Evolutionary conservation across 2,888 invertebrate genomes (phyloP).

Genomic region (Nomada lathburiana): DNA sequence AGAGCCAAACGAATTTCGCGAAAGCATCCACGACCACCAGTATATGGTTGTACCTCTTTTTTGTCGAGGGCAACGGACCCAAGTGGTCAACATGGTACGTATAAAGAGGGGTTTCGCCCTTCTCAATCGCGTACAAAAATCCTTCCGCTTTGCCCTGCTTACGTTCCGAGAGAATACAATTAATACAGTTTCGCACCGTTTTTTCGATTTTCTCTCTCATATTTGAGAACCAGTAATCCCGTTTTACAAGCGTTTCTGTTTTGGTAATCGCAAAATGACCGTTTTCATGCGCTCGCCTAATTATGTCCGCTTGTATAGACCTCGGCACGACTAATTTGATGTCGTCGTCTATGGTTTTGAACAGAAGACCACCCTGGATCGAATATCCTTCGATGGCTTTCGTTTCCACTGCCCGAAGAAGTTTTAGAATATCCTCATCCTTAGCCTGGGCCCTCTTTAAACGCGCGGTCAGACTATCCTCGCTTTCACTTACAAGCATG

Average conservation of each 20-base stretch:
- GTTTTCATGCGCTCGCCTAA: background rate
- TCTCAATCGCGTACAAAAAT: background rate
- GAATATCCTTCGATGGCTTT: background rate
- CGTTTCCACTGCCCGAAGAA: background rate
- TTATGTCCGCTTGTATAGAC: background rate
- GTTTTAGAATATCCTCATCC: background rate
- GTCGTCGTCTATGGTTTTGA: too few species aligned
- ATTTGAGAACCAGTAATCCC: conserved; percentile 2
- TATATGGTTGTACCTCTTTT: conserved; percentile 2
- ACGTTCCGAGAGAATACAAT: background rate
- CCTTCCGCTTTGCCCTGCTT: background rate
- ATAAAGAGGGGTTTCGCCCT: conserved; percentile 1
- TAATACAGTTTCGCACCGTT: background rate
- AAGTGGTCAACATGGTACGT: conserved; percentile 12
- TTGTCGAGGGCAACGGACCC: background rate
- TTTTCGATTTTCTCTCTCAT: background rate
- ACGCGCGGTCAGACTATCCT: background rate
- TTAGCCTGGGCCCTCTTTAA: background rate
- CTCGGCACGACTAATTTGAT: background rate
- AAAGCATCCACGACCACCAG: conserved; percentile 11
- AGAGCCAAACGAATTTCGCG: conserved; percentile 18
- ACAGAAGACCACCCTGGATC: background rate
- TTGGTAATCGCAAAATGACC: conserved; percentile 7
- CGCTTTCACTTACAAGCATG: background rate
- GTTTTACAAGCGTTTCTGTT: background rate